Evolutionary conservation across 2,888 invertebrate genomes (phyloP).

Genomic region (Drosophila yooni): DNA sequence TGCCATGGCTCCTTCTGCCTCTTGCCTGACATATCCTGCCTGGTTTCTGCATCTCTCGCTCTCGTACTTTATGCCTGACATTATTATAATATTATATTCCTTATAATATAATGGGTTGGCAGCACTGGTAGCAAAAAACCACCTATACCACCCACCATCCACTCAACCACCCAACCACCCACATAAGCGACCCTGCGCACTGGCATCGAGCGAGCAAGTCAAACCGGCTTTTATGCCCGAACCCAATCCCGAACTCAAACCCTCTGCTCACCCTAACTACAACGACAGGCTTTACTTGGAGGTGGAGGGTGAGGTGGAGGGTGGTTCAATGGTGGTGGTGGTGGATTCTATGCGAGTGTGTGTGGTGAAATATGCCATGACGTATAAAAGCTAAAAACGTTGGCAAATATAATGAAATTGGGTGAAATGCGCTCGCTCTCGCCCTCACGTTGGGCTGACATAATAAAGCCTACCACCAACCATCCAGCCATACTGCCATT

Average conservation of each 20-base stretch:
- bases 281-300: conserved; percentile 6
- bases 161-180: conserved; percentile 33
- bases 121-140: conserved; percentile 66
- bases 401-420: conserved; percentile 82
- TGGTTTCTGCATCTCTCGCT: conserved; percentile 43
- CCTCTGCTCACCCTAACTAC: conserved; percentile 8
- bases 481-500: not conserved
- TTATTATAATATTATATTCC: conserved; percentile 82
- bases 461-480: conserved; percentile 77
- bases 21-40: conserved; percentile 22
- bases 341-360: conserved; percentile 55
- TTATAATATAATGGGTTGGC: conserved; percentile 82
- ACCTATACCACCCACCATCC: conserved; percentile 36
- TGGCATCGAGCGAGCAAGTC: conserved; percentile 44
- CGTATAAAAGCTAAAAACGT: conserved; percentile 82
- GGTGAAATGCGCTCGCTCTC: conserved; percentile 73
- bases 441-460: conserved; percentile 65
- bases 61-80: conserved; percentile 77
- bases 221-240: conserved; percentile 71
- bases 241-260: conserved; percentile 27
- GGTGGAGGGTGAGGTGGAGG: not conserved
- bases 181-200: conserved; percentile 71
- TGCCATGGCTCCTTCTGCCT: conserved; percentile 33
- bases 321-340: conserved; percentile 24
- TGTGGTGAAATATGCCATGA: conserved; percentile 81